Percentiles rank a stretch among this genome's conserved stretches.
Evolutionary conservation across 2,113 vertebrate species (phyloP).

Genomic region (Oreochromis spilurus): DNA sequence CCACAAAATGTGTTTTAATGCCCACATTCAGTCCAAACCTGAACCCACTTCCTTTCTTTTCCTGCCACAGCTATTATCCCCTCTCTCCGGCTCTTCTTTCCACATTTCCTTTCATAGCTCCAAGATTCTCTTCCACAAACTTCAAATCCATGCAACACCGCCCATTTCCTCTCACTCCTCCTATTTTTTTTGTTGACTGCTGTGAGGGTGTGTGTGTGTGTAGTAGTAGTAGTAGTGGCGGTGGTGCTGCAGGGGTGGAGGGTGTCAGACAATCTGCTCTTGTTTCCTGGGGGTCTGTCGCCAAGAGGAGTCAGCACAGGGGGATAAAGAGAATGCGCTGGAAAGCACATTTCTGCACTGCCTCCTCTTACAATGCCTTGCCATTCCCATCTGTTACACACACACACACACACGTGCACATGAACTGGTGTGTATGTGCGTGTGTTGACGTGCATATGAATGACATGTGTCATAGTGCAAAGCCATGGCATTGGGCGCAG

Average conservation of each 20-base stretch:
- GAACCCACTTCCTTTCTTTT: not conserved
- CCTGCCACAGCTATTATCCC: not conserved
- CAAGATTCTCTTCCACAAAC: conserved; percentile 84
- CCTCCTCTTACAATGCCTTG: conserved; percentile 80
- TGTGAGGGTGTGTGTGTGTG: conserved; percentile 16
- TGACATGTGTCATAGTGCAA: conserved; percentile 94
- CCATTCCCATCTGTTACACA: conserved; percentile 89
- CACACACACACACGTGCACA: not conserved
- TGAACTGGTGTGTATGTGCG: conserved; percentile 3
- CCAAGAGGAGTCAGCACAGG: conserved; percentile 80
- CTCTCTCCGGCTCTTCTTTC: not conserved
- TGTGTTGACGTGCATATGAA: conserved; percentile 75
- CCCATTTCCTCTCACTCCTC: conserved; percentile 60
- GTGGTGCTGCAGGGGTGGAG: not conserved
- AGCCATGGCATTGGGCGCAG: conserved; percentile 43
- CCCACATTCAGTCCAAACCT: not conserved
- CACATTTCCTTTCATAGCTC: conserved; percentile 81
- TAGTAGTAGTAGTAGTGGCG: not conserved
- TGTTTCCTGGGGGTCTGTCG: conserved; percentile 84
- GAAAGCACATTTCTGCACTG: conserved; percentile 86
- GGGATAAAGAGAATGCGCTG: conserved; percentile 75
- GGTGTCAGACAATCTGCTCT: conserved; percentile 83
- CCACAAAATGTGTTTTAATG: not conserved
- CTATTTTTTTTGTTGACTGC: conserved; percentile 22
- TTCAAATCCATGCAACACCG: conserved; percentile 80